Evolutionary conservation across 2,797 vertebrate species (phyloP), one percentile per base, ranked within the genome.

Genomic region (Hippocampus kuda): DNA sequence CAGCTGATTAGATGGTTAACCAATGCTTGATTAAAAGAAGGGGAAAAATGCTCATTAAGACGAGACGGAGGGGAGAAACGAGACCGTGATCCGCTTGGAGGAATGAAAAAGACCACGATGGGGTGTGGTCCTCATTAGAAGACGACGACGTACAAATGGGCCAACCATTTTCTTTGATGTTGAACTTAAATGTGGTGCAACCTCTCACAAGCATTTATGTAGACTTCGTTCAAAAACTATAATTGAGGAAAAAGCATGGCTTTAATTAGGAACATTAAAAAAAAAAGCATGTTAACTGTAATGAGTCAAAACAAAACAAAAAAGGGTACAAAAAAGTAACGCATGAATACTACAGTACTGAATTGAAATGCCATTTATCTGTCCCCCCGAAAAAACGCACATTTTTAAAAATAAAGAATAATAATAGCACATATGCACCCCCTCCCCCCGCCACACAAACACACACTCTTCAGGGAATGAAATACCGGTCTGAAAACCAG

Each of bases 1-100:
- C 81, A 82, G 70, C 68, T 82, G 86, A 87, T 87, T 87, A 81
- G 81, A 74, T 76, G 80, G 79, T 83, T 84, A 84, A 83, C 76
- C 72, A 81, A 75, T 71, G 73, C 68, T 71, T 83, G 81, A 86
- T 87, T 81, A 77, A 83, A 86, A 67, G 84, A 73, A 62, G 60
- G 74, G 75, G 66, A 68, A 65, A 34, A 34, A 27, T 26, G 42
- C 63, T 48, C 63, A 65, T 74, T 66, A 70, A 85, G 82, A 84
- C 70, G 75, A 81, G 86, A 83, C 75, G 73, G 70, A 67, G 73
- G 72, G 71, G 72, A 69, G 75, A 69, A 77, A 77, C 71, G 63
- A 53, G 57, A 72, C 71, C 69, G 66, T 26, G 18, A 18, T 61
- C 13, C 10, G 59, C 59, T 34, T 4, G 44, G 24, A 65, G 44